These are phyloP conservation scores for Magallana ariakensis DNA, from an alignment of 1,140 invertebrate genomes.

Conservation along the genomic window DNA sequence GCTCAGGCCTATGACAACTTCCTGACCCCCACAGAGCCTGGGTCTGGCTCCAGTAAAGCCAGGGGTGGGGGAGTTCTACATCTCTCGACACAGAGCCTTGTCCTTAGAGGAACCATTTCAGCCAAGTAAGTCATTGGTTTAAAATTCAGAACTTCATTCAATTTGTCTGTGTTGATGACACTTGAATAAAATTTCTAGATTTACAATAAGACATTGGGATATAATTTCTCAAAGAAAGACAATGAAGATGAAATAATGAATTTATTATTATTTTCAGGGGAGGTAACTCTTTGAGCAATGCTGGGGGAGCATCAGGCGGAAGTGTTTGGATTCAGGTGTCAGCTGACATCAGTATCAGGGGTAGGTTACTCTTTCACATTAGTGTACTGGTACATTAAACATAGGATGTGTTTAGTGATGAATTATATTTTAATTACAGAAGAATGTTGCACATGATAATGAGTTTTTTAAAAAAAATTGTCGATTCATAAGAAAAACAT, in stretches of 20 bases:
- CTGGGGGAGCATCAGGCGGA: slow-evolving; percentile 60
- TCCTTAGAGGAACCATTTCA: slow-evolving; percentile 50
- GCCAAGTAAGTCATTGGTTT: slow-evolving; percentile 54
- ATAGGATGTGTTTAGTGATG: background rate
- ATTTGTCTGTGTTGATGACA: background rate
- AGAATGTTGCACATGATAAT: background rate
- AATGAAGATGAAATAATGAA: background rate
- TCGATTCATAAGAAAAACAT: background rate
- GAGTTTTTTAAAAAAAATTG: background rate
- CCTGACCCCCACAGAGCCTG: slow-evolving; percentile 53
- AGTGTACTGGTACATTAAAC: background rate
- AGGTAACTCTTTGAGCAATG: slow-evolving; percentile 34
- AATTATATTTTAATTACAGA: background rate
- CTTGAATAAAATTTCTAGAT: background rate
- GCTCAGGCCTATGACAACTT: slow-evolving; percentile 62
- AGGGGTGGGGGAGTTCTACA: slow-evolving; percentile 65
- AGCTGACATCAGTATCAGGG: background rate
- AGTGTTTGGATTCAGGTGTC: slow-evolving; percentile 55
- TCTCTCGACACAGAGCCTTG: slow-evolving; percentile 52
- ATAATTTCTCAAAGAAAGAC: background rate
- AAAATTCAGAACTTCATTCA: background rate
- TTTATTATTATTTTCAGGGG: slow-evolving; percentile 39
- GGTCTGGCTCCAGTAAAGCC: slow-evolving; percentile 58
- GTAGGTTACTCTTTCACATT: background rate
- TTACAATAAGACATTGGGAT: background rate